Conservation (phyloP, 2,888 invertebrate genomes). For the Drosophila meridionalis region DNA sequence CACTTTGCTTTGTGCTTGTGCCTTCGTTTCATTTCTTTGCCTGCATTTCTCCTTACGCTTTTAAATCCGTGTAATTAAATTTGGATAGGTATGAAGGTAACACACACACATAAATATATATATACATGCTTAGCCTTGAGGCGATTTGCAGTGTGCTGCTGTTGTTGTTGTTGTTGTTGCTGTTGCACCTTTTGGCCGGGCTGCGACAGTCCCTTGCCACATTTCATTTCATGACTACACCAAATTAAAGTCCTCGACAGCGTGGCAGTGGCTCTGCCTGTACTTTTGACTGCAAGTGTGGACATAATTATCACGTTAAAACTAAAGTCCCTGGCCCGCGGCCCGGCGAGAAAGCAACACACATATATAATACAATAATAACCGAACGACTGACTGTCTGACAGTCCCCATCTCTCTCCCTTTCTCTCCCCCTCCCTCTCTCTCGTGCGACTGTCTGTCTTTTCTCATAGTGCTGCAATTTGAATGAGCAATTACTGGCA, state of each 20-base stretch:
- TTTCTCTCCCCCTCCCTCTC: neutral
- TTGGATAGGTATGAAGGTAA: constrained; percentile 46
- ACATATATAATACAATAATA: constrained; percentile 23
- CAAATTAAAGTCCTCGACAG: constrained; percentile 70
- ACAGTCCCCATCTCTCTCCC: no score
- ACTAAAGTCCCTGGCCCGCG: constrained; percentile 24
- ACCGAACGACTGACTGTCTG: neutral
- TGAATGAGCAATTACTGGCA: constrained; percentile 69
- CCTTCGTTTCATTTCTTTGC: constrained; percentile 29
- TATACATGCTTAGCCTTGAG: constrained; percentile 63
- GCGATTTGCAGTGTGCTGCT: constrained; percentile 27
- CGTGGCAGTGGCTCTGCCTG: constrained; percentile 9
- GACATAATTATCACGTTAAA: constrained; percentile 64
- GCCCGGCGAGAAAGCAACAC: constrained; percentile 7
- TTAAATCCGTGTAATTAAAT: constrained; percentile 82
- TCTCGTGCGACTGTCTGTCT: neutral
- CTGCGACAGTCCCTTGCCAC: constrained; percentile 4
- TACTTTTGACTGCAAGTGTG: constrained; percentile 32
- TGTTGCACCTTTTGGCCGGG: constrained; percentile 10
- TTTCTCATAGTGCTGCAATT: constrained; percentile 50
- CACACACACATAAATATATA: constrained; percentile 6
- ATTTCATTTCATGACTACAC: constrained; percentile 67
- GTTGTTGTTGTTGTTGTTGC: constrained; percentile 6
- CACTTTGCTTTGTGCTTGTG: constrained; percentile 69
- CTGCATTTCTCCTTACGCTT: constrained; percentile 47